Conservation (phyloP, 2,797 vertebrate species). For the Squalus acanthias region DNA sequence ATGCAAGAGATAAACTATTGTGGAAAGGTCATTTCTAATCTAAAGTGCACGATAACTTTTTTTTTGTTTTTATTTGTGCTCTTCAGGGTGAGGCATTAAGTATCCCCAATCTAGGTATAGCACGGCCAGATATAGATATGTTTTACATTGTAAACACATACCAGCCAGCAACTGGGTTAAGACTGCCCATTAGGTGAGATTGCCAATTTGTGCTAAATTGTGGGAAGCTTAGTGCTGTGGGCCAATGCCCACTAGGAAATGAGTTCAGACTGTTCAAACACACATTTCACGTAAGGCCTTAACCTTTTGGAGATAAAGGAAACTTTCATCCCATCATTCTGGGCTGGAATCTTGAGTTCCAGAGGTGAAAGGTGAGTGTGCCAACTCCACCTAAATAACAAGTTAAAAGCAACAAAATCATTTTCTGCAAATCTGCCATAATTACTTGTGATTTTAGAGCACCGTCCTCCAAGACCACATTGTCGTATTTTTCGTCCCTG, state of each 20-base stretch:
- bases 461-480: conserved; percentile 79
- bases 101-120: not conserved
- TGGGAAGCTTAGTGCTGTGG: not conserved
- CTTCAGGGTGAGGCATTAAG: not conserved
- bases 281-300: not conserved
- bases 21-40: not conserved
- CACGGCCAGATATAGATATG: not conserved
- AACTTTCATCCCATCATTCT: not conserved
- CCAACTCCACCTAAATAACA: not conserved
- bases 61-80: not conserved
- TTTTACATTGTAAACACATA: not conserved
- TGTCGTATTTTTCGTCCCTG: conserved; percentile 78
- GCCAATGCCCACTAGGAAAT: not conserved
- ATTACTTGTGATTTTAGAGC: conserved; percentile 82
- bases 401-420: not conserved
- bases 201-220: not conserved
- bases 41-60: not conserved
- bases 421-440: not conserved
- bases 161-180: not conserved
- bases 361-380: not conserved
- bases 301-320: not conserved
- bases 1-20: not conserved
- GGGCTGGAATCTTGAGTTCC: not conserved
- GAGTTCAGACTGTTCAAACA: not conserved
- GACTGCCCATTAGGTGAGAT: not conserved